Evolutionary conservation across 1,140 invertebrate genomes (phyloP).

Genomic region (Achroia grisella): DNA sequence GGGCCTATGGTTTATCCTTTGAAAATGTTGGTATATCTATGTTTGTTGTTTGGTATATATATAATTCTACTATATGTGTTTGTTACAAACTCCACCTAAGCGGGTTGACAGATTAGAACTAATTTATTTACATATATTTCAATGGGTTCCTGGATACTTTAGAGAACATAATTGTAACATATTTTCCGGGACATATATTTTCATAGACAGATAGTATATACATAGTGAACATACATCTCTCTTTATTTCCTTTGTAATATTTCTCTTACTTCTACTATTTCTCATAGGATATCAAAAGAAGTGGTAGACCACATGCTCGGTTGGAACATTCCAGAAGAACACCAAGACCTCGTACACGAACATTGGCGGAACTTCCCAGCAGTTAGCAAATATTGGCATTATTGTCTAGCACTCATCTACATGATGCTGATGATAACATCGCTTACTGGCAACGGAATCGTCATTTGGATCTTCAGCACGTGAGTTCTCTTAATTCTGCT

Average conservation of each 20-base stretch:
- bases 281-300: constrained; percentile 49
- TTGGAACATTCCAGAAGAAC: constrained; percentile 81
- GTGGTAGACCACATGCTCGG: constrained; percentile 73
- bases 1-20: constrained; percentile 54
- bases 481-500: no score
- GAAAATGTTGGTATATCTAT: constrained; percentile 62
- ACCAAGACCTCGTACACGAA: constrained; percentile 79
- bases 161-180: no score
- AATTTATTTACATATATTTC: no score
- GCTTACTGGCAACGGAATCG: constrained; percentile 84
- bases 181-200: no score
- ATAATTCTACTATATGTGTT: no score
- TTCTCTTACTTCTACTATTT: background rate
- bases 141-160: no score
- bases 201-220: no score
- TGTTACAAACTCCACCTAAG: no score
- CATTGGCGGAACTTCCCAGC: constrained; percentile 82
- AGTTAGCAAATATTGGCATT: constrained; percentile 82
- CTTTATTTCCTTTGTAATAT: no score
- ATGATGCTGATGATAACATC: constrained; percentile 80
- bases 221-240: no score
- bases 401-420: constrained; percentile 82
- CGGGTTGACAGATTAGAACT: no score
- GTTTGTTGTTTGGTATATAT: no score
- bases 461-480: constrained; percentile 88